Evolutionary conservation across 2,888 invertebrate genomes (phyloP).

Genomic region (Nasonia oneida): DNA sequence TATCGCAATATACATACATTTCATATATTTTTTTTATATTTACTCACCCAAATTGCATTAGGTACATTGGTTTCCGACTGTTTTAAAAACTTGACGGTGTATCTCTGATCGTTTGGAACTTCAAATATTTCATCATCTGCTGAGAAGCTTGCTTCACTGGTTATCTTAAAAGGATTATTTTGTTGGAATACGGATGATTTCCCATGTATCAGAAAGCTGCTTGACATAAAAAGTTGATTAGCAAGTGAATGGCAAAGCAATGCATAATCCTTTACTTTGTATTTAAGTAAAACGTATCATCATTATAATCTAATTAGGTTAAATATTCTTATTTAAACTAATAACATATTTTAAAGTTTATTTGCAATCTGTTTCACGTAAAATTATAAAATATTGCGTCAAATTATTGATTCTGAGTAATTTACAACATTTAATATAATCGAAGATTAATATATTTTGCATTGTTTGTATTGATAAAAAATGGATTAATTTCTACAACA

Average conservation of each 20-base stretch:
- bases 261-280: no score
- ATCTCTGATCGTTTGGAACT: neutral
- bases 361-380: no score
- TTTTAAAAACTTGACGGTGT: constrained; percentile 1
- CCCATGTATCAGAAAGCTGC: neutral
- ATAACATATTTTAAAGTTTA: no score
- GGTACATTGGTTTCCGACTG: neutral
- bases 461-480: neutral
- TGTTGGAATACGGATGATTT: neutral
- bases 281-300: no score
- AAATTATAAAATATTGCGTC: no score
- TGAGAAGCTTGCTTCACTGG: neutral
- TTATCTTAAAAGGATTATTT: neutral
- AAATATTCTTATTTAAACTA: neutral
- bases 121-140: neutral
- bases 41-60: constrained; percentile 37
- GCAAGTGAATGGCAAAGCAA: no score
- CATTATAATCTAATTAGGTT: neutral
- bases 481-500: neutral
- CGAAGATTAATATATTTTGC: neutral
- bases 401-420: neutral
- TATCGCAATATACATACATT: no score
- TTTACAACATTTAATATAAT: neutral
- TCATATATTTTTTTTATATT: no score
- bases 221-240: neutral